Percentiles rank a stretch among this genome's conserved stretches.
Conservation (phyloP, 2,113 vertebrate genomes). For the Lutjanus erythropterus region DNA sequence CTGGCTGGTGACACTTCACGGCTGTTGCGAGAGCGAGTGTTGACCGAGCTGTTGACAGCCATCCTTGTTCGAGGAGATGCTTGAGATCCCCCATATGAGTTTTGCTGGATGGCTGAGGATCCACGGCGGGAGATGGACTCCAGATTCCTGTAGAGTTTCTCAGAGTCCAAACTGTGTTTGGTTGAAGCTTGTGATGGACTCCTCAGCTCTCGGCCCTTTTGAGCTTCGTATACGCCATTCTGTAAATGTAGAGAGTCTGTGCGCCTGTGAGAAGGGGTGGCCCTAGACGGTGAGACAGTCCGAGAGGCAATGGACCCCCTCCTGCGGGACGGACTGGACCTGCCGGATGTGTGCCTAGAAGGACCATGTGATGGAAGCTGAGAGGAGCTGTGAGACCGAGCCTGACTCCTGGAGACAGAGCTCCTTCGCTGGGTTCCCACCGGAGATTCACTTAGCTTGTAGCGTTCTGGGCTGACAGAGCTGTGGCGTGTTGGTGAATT, state of each 20-base stretch:
- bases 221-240: constrained; percentile 38
- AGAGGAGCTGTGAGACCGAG: constrained; percentile 58
- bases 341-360: constrained; percentile 80
- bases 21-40: constrained; percentile 70
- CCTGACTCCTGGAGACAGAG: constrained; percentile 73
- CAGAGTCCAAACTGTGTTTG: constrained; percentile 83
- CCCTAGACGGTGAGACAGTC: constrained; percentile 55
- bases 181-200: constrained; percentile 81
- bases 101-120: constrained; percentile 60
- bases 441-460: constrained; percentile 56
- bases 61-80: constrained; percentile 56
- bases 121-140: constrained; percentile 79
- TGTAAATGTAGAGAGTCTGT: constrained; percentile 62
- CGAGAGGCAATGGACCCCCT: constrained; percentile 71
- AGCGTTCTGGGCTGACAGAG: constrained; percentile 81
- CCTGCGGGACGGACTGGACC: constrained; percentile 79
- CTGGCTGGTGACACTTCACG: constrained; percentile 73
- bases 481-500: constrained; percentile 80
- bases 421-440: constrained; percentile 52
- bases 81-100: constrained; percentile 52
- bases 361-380: constrained; percentile 70
- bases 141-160: constrained; percentile 83
- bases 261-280: constrained; percentile 60
- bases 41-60: constrained; percentile 50
- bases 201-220: constrained; percentile 56